phyloP scores from a whole-genome alignment of 2,113 vertebrate species.

The Esox niger region DNA sequence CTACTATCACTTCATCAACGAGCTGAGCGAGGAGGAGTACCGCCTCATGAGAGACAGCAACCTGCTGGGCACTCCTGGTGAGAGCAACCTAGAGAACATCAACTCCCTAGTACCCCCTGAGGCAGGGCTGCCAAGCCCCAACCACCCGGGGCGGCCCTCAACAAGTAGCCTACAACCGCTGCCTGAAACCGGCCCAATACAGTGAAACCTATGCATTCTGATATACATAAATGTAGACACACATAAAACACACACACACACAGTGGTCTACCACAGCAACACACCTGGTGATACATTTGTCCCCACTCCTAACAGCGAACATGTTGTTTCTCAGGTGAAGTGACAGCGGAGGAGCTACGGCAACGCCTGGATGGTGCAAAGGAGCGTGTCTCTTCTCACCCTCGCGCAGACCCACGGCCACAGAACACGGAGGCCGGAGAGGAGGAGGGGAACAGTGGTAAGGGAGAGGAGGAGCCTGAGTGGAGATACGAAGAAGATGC shows the following conservation, averaged over 20 bases:
- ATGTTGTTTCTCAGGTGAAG: constrained; percentile 77
- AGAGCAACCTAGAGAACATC: constrained; percentile 25
- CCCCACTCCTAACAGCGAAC: constrained; percentile 4
- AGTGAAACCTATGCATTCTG: too few species aligned
- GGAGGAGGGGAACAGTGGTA: constrained; percentile 65
- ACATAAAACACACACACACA: too few species aligned
- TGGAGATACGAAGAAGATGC: constrained; percentile 32
- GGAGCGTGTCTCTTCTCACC: constrained; percentile 80
- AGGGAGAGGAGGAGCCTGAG: constrained; percentile 46
- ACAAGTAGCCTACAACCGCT: too few species aligned
- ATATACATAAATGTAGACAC: too few species aligned
- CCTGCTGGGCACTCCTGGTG: constrained; percentile 92
- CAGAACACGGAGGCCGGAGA: constrained; percentile 69
- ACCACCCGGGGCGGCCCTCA: too few species aligned
- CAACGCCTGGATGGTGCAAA: constrained; percentile 87
- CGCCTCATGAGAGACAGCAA: constrained; percentile 93
- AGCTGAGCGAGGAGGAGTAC: constrained; percentile 91
- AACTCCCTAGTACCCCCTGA: too few species aligned
- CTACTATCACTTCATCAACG: constrained; percentile 96
- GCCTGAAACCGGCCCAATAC: too few species aligned
- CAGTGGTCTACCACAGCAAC: not conserved
- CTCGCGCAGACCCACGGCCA: constrained; percentile 61
- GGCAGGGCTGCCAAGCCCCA: too few species aligned
- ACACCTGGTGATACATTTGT: not conserved
- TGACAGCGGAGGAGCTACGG: constrained; percentile 90